A percentile compares a stretch with the other conserved stretches of the same genome.
Evolutionary conservation across 2,888 invertebrate genomes (phyloP).

Genomic region (Drosophila birchii): DNA sequence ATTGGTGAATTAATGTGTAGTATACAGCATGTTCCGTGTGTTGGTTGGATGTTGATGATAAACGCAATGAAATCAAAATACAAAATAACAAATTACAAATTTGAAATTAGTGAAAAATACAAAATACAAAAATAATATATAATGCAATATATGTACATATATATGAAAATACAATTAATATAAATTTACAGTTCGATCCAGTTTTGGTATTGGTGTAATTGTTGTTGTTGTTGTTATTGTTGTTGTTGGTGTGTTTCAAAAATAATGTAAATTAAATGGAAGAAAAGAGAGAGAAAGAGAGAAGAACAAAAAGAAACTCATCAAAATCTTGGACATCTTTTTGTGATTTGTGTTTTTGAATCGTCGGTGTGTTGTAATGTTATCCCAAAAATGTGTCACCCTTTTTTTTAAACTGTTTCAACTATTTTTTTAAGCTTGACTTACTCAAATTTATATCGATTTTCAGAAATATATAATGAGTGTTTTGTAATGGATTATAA

Average conservation of each 20-base stretch:
- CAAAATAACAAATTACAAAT: conserved; percentile 64
- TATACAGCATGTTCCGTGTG: conserved; percentile 28
- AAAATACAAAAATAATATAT: conserved; percentile 11
- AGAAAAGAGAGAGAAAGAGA: conserved; percentile 56
- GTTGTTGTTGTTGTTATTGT: conserved; percentile 1
- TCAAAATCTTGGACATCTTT: conserved; percentile 57
- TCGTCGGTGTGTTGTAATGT: background rate
- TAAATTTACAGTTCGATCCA: conserved; percentile 15
- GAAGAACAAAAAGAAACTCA: conserved; percentile 53
- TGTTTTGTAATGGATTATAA: no score
- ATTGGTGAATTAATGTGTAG: conserved; percentile 1
- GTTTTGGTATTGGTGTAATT: conserved; percentile 18
- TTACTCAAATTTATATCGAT: background rate
- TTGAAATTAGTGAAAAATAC: conserved; percentile 53
- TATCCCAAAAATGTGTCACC: background rate
- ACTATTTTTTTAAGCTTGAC: background rate
- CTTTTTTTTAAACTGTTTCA: no score
- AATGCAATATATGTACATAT: conserved; percentile 7
- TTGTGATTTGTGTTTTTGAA: conserved; percentile 4
- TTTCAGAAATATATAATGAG: background rate
- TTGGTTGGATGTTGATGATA: conserved; percentile 24
- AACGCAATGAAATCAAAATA: conserved; percentile 52
- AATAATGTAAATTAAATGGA: conserved; percentile 19
- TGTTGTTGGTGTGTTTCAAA: conserved; percentile 12
- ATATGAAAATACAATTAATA: background rate